Base-by-base conservation (phyloP, 2,797 vertebrate genomes). In the Coregonus sp. region DNA sequence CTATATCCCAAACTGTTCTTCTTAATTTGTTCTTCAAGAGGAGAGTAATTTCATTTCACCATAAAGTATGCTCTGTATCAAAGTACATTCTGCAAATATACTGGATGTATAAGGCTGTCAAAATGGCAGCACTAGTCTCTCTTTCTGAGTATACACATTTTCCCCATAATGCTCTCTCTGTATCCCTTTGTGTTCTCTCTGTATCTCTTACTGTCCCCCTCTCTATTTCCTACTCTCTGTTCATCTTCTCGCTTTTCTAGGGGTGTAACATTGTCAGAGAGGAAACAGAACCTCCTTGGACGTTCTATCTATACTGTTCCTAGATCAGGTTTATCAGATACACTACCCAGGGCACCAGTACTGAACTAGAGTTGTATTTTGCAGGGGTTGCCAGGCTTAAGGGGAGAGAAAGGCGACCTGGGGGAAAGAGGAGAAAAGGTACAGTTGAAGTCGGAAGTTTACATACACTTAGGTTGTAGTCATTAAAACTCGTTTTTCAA, bases 351-450 rank as follows among this genome's bases (percentile, higher is more conserved):
- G 70, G 11, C 75, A 75, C 75, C 77, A 82, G 86, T 87, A 79
- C 88, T 92, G 59, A 89, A 91, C 77, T 78, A 54, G 75, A 95
- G 92, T 94, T 95, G 91, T 77, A 94, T 95, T 95, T 95, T 94
- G 81, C 95, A 99, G 98, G 98, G 98, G 88, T 97, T 97, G 82
- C 96, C 96, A 86, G 98, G 98, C 92, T 96, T 97, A 93, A 96
- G 93, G 90, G 98, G 97, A 92, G 98, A 99, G 87, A 99, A 98
- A 93, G 98, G 98, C 91, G 96, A 98, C 94, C 83, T 91, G 89
- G 98, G 98, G 94, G 98, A 98, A 90, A 98, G 96, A 95, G 98
- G 98, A 95, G 98, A 99, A 96, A 99, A 99, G 98, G 98, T 99
- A 25, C 25, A 25, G 25, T 25, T 25, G 25, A 25, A 25, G 25